Evolutionary conservation across 1,140 invertebrate species (phyloP).

Genomic region (Akabosia matsudoensis): DNA sequence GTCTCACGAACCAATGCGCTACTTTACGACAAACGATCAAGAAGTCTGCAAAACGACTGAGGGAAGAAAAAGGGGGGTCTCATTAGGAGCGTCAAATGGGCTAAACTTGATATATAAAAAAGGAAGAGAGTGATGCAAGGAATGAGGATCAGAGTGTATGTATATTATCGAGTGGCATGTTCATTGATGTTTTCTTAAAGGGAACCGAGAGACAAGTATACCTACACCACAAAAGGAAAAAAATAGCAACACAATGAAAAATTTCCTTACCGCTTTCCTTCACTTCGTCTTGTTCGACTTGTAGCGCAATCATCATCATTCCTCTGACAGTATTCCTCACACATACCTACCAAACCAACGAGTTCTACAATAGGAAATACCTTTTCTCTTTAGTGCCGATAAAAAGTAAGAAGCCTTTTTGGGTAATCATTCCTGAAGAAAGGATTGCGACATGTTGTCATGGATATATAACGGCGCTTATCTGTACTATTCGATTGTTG

Average conservation of each 20-base stretch:
- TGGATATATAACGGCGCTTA: too few relatives aligned
- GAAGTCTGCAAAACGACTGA: neutral
- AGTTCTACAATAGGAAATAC: too few relatives aligned
- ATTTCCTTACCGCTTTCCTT: neutral
- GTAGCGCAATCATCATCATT: neutral
- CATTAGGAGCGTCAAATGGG: constrained; percentile 24
- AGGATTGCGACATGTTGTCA: too few relatives aligned
- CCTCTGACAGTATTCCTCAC: neutral
- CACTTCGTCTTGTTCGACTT: constrained; percentile 20
- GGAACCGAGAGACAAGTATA: neutral
- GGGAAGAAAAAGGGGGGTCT: constrained; percentile 15
- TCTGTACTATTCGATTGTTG: too few relatives aligned
- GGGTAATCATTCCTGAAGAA: too few relatives aligned
- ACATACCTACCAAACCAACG: neutral
- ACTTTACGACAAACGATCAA: neutral
- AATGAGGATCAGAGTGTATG: neutral
- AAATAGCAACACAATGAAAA: constrained; percentile 22
- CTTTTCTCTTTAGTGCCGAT: too few relatives aligned
- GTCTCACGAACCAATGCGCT: neutral
- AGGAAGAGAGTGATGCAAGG: constrained; percentile 5
- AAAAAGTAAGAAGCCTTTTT: too few relatives aligned
- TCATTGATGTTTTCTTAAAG: neutral
- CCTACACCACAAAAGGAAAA: neutral
- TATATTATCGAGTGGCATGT: neutral
- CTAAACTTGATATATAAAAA: neutral